These are phyloP conservation scores for Anas capensis DNA, from an alignment of 2,797 vertebrate genomes.

Conservation along the genomic window DNA sequence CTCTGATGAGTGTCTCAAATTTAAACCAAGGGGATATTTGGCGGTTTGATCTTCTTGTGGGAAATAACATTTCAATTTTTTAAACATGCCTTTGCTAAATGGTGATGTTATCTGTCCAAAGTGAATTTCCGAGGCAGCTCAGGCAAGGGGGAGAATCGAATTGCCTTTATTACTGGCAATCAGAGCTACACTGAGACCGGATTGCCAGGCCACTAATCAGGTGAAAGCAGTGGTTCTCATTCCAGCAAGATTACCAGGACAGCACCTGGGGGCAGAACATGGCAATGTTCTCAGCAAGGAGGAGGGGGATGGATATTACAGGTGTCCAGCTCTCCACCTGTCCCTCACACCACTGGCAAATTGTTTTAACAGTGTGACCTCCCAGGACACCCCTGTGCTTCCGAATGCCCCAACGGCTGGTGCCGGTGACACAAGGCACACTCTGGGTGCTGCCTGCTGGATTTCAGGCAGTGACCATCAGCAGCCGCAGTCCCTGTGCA, in stretches of 20 bases:
- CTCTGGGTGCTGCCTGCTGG: background rate
- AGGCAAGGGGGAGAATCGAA: background rate
- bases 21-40: background rate
- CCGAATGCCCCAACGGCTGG: background rate
- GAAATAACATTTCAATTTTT: background rate
- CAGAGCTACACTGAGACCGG: background rate
- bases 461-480: background rate
- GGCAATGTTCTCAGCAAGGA: background rate
- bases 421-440: rapidly evolving
- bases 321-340: background rate
- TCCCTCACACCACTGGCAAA: background rate
- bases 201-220: background rate
- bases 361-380: background rate
- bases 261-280: background rate
- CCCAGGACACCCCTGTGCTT: background rate
- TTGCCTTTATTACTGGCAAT: background rate
- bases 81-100: background rate
- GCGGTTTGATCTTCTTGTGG: background rate
- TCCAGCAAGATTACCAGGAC: background rate
- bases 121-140: background rate
- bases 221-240: background rate
- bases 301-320: background rate
- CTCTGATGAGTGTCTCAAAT: background rate
- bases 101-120: background rate
- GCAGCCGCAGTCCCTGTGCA: rapidly evolving